Evolutionary conservation across 2,888 invertebrate species (phyloP).

Genomic region (Phyllotreta cruciferae): DNA sequence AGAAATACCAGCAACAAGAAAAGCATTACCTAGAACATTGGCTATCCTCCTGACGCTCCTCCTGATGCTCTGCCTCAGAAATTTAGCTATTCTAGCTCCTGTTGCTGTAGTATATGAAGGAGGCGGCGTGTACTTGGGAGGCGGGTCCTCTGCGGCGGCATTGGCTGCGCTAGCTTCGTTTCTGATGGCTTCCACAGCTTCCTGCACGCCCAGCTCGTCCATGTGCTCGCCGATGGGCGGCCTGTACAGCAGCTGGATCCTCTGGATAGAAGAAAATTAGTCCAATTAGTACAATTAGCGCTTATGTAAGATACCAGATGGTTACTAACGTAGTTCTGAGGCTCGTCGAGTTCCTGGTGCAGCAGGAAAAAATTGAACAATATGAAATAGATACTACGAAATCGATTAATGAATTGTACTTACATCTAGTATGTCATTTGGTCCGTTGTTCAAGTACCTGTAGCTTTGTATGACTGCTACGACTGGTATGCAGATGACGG

Average conservation of each 20-base stretch:
- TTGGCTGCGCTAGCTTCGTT: constrained; percentile 44
- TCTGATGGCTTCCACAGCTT: constrained; percentile 49
- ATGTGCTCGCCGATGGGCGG: constrained; percentile 68
- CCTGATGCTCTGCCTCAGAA: constrained; percentile 77
- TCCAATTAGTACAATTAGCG: too few species aligned
- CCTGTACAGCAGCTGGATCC: constrained; percentile 83
- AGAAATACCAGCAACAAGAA: not conserved
- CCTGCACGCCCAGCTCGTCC: constrained; percentile 58
- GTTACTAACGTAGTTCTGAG: constrained; percentile 34
- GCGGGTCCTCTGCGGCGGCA: constrained; percentile 72
- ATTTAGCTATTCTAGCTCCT: constrained; percentile 80
- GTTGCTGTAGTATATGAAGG: constrained; percentile 93
- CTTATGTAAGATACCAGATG: not conserved
- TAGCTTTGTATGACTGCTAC: constrained; percentile 76
- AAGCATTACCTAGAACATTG: constrained; percentile 61
- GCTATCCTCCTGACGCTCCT: constrained; percentile 77
- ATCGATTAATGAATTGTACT: constrained; percentile 56
- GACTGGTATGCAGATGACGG: constrained; percentile 76
- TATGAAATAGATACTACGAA: not conserved
- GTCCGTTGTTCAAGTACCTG: constrained; percentile 81
- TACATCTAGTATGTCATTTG: constrained; percentile 88
- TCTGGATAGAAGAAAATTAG: constrained; percentile 66
- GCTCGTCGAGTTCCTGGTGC: constrained; percentile 32
- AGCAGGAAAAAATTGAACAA: constrained; percentile 13
- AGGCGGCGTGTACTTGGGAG: constrained; percentile 93